These are phyloP conservation scores for Tortricodes alternella DNA, from an alignment of 2,888 invertebrate species.

Conservation along the genomic window DNA sequence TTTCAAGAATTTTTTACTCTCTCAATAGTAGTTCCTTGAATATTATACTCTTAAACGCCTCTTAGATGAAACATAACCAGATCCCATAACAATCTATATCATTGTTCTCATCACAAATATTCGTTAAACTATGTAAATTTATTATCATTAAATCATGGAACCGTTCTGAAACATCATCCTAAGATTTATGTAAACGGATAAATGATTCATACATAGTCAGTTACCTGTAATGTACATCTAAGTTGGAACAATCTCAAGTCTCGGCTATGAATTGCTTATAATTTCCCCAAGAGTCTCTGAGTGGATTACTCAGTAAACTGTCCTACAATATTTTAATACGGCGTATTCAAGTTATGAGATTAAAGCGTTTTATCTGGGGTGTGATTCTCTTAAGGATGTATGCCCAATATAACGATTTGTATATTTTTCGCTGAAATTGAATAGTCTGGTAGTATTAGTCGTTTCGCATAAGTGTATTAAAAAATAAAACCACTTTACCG, in stretches of 20 bases:
- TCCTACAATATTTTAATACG: slow-evolving; percentile 21
- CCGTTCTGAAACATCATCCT: neutral
- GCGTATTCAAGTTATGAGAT: slow-evolving; percentile 10
- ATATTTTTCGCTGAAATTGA: no score
- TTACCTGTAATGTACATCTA: neutral
- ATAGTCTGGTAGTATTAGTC: no score
- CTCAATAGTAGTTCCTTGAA: no score
- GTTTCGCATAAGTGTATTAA: no score
- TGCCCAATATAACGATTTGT: no score
- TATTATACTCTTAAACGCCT: no score
- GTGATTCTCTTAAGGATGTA: no score
- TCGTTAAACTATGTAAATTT: neutral
- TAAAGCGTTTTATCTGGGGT: neutral
- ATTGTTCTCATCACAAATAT: no score
- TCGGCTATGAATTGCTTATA: slow-evolving; percentile 40
- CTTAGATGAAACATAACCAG: no score
- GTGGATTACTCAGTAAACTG: slow-evolving; percentile 38
- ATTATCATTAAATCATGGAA: neutral
- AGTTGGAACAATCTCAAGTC: slow-evolving; percentile 18
- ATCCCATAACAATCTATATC: no score
- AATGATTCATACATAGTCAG: neutral
- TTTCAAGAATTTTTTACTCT: no score
- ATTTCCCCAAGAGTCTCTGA: slow-evolving; percentile 37
- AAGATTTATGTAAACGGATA: slow-evolving; percentile 9
- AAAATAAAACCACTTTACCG: no score